Base-by-base conservation (phyloP, 2,797 vertebrate species). In the Lithobates pipiens region DNA sequence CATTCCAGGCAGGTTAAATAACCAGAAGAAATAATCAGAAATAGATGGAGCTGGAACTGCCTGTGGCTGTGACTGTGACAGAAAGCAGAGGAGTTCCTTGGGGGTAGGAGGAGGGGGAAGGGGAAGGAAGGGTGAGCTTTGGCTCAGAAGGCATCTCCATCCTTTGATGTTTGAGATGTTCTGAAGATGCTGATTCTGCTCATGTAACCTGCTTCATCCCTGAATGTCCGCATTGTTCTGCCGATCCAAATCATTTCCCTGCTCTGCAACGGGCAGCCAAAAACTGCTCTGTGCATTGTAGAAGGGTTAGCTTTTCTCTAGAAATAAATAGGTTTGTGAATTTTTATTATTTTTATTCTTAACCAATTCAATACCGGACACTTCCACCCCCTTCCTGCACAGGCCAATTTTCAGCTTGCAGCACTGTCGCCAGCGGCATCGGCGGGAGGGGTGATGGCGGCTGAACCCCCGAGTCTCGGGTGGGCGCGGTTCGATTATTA, bases 1-100 rank as follows among this genome's bases (percentile, higher is more conserved):
- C 90, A 90, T 93, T 92, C 92, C 87, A 92, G 67, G 85, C 67
- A 89, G 89, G 84, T 91, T 91, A 91, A 93, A 92, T 90, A 92
- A 91, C 77, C 88, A 83, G 82, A 54, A 88, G 90, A 89, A 92
- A 90, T 82, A 73, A 88, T 65, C 77, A 88, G 88, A 84, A 90
- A 91, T 88, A 79, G 91, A 89, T 88, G 0, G 16, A 73, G 74
- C 77, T 86, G 78, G 46, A 54, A 79, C 34, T 85, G 74, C 86
- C 86, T 80, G 86, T 87, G 86, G 86, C 86, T 87, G 86, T 87
- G 86, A 86, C 85, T 57, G 32, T 86, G 85, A 87, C 85, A 87
- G 85, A 83, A 87, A 83, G 86, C 86, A 87, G 86, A 83, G 86
- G 81, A 80, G 81, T 83, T 83, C 76, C 86, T 84, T 76, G 86